Conservation (phyloP, 2,797 vertebrate genomes). For the Gorsachius magnificus region DNA sequence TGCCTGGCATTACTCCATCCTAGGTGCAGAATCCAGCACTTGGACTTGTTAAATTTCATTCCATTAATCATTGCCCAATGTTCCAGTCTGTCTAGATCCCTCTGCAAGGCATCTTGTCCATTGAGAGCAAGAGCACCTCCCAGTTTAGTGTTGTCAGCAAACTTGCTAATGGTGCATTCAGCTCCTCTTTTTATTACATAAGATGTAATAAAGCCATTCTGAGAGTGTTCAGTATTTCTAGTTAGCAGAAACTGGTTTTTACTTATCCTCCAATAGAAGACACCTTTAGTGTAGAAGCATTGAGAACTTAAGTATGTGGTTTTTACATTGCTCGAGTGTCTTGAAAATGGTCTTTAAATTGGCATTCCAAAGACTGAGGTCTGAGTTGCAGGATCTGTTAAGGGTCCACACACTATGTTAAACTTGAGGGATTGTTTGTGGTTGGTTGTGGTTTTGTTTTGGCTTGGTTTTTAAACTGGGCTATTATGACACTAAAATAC, state of each 20-base stretch:
- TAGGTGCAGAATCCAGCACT: background rate
- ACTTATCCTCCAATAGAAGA: background rate
- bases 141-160: background rate
- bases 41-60: background rate
- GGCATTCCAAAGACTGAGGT: background rate
- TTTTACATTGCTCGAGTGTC: accelerated
- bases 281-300: background rate
- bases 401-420: background rate
- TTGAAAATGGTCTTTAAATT: background rate
- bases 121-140: background rate
- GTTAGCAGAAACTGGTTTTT: background rate
- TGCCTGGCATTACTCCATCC: accelerated
- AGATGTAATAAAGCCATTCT: background rate
- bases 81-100: background rate
- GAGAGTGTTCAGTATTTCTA: background rate
- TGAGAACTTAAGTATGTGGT: background rate
- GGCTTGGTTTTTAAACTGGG: background rate
- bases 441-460: background rate
- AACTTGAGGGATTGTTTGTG: background rate
- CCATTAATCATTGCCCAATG: background rate
- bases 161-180: background rate
- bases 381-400: background rate
- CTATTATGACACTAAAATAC: background rate
- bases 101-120: background rate
- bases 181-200: background rate